Percentiles rank a stretch among this genome's conserved stretches.
These are phyloP conservation scores for Agapornis roseicollis DNA, from an alignment of 2,113 vertebrate genomes.

Conservation along the genomic window DNA sequence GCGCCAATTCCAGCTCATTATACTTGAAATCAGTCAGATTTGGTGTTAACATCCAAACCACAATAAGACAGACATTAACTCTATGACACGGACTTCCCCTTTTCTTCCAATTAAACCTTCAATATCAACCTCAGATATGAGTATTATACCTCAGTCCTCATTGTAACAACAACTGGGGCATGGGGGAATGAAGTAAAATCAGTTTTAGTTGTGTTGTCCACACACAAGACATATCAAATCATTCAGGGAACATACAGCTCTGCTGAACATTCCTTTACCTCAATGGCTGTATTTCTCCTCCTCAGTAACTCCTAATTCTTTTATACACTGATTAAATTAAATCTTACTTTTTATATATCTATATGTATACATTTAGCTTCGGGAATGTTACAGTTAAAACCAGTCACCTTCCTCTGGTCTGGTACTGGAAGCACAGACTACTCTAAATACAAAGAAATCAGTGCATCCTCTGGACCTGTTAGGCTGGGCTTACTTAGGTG, in stretches of 20 bases:
- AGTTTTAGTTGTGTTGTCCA: rapidly evolving
- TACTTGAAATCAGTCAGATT: neutral
- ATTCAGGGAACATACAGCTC: neutral
- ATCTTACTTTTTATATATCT: neutral
- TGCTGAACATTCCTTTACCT: neutral
- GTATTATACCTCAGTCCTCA: neutral
- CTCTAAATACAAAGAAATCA: neutral
- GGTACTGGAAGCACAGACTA: neutral
- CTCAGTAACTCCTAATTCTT: neutral
- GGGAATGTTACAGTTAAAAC: neutral
- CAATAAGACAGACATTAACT: neutral
- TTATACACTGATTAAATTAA: neutral
- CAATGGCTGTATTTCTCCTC: neutral
- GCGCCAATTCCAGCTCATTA: neutral
- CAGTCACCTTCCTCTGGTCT: neutral
- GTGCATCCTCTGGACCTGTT: neutral
- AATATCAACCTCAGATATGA: neutral
- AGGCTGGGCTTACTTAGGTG: neutral
- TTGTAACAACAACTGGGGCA: neutral
- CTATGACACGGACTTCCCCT: neutral
- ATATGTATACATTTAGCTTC: neutral
- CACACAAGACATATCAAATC: rapidly evolving
- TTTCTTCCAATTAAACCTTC: neutral
- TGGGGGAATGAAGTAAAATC: neutral
- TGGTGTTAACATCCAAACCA: neutral